Evolutionary conservation across 2,888 invertebrate species (phyloP).

Genomic region (Lasioglossum lativentre): DNA sequence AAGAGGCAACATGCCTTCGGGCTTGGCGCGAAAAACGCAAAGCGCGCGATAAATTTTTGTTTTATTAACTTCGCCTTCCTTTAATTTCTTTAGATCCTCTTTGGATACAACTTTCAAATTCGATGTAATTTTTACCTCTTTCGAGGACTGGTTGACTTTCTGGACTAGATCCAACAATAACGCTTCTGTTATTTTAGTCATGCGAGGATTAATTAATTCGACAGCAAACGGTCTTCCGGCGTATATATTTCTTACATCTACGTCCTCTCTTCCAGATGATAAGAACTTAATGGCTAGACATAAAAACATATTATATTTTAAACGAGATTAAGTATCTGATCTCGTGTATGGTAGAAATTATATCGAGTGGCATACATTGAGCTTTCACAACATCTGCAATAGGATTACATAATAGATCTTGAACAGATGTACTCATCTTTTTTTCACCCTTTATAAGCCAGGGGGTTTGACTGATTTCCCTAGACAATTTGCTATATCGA

Average conservation of each 20-base stretch:
- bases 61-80: slow-evolving; percentile 95
- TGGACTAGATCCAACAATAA: slow-evolving; percentile 87
- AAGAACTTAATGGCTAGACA: slow-evolving; percentile 90
- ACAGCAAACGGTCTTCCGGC: slow-evolving; percentile 96
- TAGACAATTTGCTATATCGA: slow-evolving; percentile 93
- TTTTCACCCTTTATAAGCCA: slow-evolving; percentile 94
- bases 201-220: slow-evolving; percentile 90
- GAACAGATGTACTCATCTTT: slow-evolving; percentile 94
- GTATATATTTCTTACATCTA: slow-evolving; percentile 97
- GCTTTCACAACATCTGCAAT: slow-evolving; percentile 88
- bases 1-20: slow-evolving; percentile 84
- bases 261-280: slow-evolving; percentile 98
- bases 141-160: slow-evolving; percentile 86
- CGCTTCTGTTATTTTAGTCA: slow-evolving; percentile 85
- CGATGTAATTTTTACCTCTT: slow-evolving; percentile 86
- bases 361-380: slow-evolving; percentile 81
- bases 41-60: slow-evolving; percentile 94
- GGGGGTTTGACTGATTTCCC: slow-evolving; percentile 96
- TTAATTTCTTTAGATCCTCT: slow-evolving; percentile 89
- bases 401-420: slow-evolving; percentile 92
- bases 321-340: background rate
- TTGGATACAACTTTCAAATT: slow-evolving; percentile 89
- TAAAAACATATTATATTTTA: slow-evolving; percentile 18
- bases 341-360: background rate
- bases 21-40: slow-evolving; percentile 87